These are phyloP conservation scores for Oceanodroma tethys DNA, from an alignment of 2,113 vertebrate species.

Conservation along the genomic window DNA sequence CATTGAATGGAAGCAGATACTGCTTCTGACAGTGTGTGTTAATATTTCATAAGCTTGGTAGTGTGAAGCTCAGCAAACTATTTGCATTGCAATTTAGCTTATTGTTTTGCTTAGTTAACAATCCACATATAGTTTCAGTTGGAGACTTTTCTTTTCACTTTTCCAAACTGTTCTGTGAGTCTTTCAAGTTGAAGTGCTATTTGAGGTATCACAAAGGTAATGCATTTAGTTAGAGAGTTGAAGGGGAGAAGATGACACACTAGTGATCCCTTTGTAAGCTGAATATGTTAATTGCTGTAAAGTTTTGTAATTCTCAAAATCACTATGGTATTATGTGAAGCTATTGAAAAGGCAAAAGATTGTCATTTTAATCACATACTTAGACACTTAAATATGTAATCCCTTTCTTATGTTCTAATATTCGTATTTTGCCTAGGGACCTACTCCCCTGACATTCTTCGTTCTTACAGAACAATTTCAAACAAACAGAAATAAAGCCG, in stretches of 20 bases:
- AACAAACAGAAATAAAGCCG: not conserved
- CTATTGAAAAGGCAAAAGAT: not conserved
- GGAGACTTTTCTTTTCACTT: not conserved
- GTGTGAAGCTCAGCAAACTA: not conserved
- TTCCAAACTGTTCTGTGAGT: not conserved
- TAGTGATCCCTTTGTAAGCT: not conserved
- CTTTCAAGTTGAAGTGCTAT: not conserved
- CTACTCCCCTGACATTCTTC: not conserved
- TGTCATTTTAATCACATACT: not conserved
- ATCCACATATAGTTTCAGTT: not conserved
- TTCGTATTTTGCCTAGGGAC: not conserved
- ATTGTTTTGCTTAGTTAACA: not conserved
- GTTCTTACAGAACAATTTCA: not conserved
- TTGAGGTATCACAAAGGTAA: not conserved
- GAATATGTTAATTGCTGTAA: not conserved
- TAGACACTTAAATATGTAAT: not conserved
- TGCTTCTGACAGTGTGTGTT: not conserved
- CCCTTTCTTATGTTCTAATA: not conserved
- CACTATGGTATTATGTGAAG: not conserved
- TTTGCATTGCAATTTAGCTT: not conserved
- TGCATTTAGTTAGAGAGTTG: not conserved
- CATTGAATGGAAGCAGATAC: not conserved
- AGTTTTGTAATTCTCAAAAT: not conserved
- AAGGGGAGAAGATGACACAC: not conserved
- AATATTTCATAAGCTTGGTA: not conserved